Percentiles rank a stretch among this genome's conserved stretches.
Evolutionary conservation across 2,888 invertebrate species (phyloP).

Genomic region (Napeogenes sylphis): DNA sequence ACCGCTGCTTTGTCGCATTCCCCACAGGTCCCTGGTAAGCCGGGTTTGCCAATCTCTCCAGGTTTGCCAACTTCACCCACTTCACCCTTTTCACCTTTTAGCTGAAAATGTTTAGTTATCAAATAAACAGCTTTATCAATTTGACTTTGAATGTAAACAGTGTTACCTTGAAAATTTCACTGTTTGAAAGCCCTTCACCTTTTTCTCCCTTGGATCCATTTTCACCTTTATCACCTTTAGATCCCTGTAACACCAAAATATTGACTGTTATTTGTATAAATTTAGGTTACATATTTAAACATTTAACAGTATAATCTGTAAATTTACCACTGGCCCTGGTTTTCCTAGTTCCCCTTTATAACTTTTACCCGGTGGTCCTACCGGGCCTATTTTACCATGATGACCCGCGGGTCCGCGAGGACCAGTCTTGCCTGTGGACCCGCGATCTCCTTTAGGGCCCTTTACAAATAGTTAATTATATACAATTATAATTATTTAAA

Average conservation of each 20-base stretch:
- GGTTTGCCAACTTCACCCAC: slow-evolving; percentile 45
- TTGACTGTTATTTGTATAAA: not conserved
- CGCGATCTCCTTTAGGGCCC: slow-evolving; percentile 50
- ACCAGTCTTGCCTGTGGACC: slow-evolving; percentile 53
- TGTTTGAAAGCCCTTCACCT: slow-evolving; percentile 41
- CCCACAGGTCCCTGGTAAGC: slow-evolving; percentile 35
- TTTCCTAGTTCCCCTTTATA: slow-evolving; percentile 84
- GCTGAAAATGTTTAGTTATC: slow-evolving; percentile 34
- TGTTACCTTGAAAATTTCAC: slow-evolving; percentile 47
- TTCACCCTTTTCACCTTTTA: slow-evolving; percentile 59
- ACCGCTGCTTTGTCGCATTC: slow-evolving; percentile 7
- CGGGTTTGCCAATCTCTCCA: slow-evolving; percentile 45
- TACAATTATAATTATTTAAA: not conserved
- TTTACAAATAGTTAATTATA: slow-evolving; percentile 5
- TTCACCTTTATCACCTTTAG: slow-evolving; percentile 53
- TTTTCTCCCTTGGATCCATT: slow-evolving; percentile 53
- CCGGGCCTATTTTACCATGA: slow-evolving; percentile 70
- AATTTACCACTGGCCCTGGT: slow-evolving; percentile 74
- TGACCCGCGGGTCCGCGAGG: slow-evolving; percentile 67
- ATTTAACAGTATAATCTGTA: not conserved
- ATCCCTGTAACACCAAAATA: slow-evolving; percentile 37
- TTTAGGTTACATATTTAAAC: not conserved
- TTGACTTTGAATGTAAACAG: slow-evolving; percentile 15
- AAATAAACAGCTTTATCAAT: not conserved
- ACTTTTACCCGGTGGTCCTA: slow-evolving; percentile 40